Evolutionary conservation across 2,113 vertebrate genomes (phyloP), one percentile per base, ranked within the genome.

Genomic region (Rana temporaria): DNA sequence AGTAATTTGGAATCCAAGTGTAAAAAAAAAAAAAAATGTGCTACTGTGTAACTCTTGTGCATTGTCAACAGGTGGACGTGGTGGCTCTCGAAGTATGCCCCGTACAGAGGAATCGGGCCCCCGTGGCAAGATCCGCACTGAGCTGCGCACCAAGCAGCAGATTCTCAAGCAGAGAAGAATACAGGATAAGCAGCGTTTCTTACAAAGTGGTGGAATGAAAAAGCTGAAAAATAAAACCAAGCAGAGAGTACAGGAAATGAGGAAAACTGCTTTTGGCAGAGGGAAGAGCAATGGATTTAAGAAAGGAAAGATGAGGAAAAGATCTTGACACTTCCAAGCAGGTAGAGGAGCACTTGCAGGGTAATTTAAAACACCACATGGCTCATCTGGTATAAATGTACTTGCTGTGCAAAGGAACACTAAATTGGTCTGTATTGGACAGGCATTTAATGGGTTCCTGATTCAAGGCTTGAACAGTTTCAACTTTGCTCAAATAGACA

Each of bases 301-400:
- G 87, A 99, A 97, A 88, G 81, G 97, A 85, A 98, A 98, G 88
- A 91, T 98, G 93, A 92, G 88, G 81, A 98, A 97, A 90, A 94
- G 71, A 85, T 77, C 96, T 88, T 98, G n/a, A 71, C 20, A 17
- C 30, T 32, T 66, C 59, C 4, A 30, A 19, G 15, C 32, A 18
- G 22, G 14, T 17, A 1, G 2, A 17, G 8, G n/a, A 20, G 38
- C 56, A 38, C 22, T 30, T 42, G 19, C 6, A 60, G 11, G 6
- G 34, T 6, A 38, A 16, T 11, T 11, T 26, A 17, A 20, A 3
- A 38, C 8, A 20, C 3, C 68, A 53, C 30, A 9, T 63, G 30
- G 62, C 62, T 64, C 24, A 17, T 19, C 26, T 24, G 52, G 15
- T 8, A 26, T 24, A 17, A n/a, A 6, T 2, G 1, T 53, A 4